Evolutionary conservation across 2,113 vertebrate species (phyloP).

Genomic region (Sisor rabdophorus): DNA sequence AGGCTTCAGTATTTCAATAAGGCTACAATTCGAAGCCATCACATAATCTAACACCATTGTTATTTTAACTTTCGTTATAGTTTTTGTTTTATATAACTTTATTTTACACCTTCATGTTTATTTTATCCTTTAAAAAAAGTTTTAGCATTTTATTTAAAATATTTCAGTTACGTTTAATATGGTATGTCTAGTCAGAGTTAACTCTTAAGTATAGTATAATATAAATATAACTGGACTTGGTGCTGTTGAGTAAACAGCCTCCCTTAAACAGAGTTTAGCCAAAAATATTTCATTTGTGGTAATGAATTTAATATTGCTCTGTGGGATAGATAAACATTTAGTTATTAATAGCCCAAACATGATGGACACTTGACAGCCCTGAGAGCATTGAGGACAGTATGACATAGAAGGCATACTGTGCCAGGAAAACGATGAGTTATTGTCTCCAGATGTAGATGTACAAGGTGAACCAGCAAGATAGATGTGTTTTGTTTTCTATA

Average conservation of each 20-base stretch:
- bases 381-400: not conserved
- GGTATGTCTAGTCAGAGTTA: no score
- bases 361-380: not conserved
- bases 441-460: not conserved
- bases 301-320: not conserved
- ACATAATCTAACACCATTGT: no score
- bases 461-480: not conserved
- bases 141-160: no score
- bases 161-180: no score
- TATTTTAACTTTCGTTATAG: no score
- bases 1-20: no score
- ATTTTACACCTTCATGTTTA: no score
- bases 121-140: no score
- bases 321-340: not conserved
- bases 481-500: not conserved
- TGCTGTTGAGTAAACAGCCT: not conserved
- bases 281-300: not conserved
- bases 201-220: no score
- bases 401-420: not conserved
- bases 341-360: not conserved
- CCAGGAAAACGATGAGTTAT: not conserved
- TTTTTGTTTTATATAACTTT: no score
- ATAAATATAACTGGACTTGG: not conserved
- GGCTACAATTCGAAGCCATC: no score
- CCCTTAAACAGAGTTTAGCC: not conserved